Percentiles rank a stretch among this genome's conserved stretches.
These are phyloP conservation scores for Pheosia gnoma DNA, from an alignment of 2,888 invertebrate genomes.

Conservation along the genomic window DNA sequence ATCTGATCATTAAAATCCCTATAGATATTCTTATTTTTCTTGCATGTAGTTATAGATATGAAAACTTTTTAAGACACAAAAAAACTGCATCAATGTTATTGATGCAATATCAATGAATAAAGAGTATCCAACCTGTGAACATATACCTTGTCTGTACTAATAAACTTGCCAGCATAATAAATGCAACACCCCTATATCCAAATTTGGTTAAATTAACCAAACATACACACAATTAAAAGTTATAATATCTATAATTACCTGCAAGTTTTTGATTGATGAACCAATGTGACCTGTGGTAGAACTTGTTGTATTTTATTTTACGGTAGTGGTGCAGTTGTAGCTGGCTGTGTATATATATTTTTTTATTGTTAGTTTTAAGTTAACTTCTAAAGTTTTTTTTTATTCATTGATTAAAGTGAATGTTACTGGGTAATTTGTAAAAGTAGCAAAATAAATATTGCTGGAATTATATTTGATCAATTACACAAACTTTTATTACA, in stretches of 20 bases:
- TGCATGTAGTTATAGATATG: slow-evolving; percentile 25
- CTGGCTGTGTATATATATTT: slow-evolving; percentile 48
- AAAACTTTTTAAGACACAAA: background rate
- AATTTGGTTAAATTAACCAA: no score
- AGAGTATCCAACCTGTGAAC: no score
- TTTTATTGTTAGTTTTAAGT: slow-evolving; percentile 13
- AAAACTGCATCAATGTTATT: no score
- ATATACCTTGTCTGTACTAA: no score
- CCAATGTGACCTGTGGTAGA: slow-evolving; percentile 46
- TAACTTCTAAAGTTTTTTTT: background rate
- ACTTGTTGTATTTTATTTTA: slow-evolving; percentile 56
- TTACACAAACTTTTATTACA: no score
- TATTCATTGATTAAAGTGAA: background rate
- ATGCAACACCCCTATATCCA: no score
- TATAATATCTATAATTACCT: slow-evolving; percentile 18
- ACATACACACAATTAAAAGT: background rate
- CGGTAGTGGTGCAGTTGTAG: slow-evolving; percentile 72
- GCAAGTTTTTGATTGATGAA: slow-evolving; percentile 24
- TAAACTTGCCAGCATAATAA: no score
- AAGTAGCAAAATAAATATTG: background rate
- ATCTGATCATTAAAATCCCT: slow-evolving; percentile 54
- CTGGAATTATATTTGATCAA: no score
- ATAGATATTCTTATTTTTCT: slow-evolving; percentile 32
- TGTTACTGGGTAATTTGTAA: background rate
- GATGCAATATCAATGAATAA: no score